phyloP scores from a whole-genome alignment of 1,140 invertebrate species.

The Aculops lycopersici region DNA sequence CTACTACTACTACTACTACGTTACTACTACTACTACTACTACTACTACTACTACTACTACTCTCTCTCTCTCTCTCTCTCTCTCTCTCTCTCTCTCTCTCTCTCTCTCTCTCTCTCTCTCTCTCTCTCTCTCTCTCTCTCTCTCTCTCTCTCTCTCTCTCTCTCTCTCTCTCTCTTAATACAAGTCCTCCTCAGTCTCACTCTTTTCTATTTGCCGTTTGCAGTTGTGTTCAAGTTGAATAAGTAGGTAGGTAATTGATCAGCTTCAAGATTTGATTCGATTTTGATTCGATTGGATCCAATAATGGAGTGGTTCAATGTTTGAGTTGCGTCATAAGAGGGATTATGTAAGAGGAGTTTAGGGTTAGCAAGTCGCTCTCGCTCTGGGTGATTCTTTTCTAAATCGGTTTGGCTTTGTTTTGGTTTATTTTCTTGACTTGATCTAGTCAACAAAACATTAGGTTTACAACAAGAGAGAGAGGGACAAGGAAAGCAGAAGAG shows the following conservation, averaged over 20 bases:
- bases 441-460: no score
- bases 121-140: constrained; percentile 1
- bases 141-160: constrained; percentile 1
- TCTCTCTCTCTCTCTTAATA: background rate
- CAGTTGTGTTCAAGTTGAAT: background rate
- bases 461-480: no score
- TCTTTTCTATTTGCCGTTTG: background rate
- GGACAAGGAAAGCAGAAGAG: no score
- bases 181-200: background rate
- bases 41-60: background rate
- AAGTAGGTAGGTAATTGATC: background rate
- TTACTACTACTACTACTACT: no score
- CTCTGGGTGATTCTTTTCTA: no score
- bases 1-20: no score
- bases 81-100: constrained; percentile 1
- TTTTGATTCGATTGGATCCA: background rate
- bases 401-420: no score
- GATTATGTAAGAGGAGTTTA: background rate
- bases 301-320: background rate
- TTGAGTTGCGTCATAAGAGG: background rate
- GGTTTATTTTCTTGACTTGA: no score
- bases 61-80: background rate
- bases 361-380: no score
- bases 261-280: background rate
- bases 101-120: constrained; percentile 1